These are phyloP conservation scores for Amorpha juglandis DNA, from an alignment of 2,888 invertebrate genomes.

Conservation along the genomic window DNA sequence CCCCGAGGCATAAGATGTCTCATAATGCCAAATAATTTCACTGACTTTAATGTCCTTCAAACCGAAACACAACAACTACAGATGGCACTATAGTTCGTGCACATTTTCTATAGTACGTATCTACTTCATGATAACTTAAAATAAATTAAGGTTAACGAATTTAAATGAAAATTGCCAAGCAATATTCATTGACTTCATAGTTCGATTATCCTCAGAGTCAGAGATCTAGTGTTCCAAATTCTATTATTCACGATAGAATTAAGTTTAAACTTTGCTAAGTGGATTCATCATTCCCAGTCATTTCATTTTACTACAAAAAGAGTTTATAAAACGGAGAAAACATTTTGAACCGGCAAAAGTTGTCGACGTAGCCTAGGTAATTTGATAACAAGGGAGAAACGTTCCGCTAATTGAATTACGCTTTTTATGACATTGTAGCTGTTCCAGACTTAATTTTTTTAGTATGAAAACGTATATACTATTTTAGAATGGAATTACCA, in stretches of 20 bases:
- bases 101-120: too few species aligned
- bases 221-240: background rate
- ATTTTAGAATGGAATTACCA: background rate
- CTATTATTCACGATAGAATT: background rate
- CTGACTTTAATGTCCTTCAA: too few species aligned
- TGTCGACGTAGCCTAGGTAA: slow-evolving; percentile 26
- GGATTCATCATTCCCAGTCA: background rate
- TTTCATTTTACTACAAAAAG: slow-evolving; percentile 13
- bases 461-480: slow-evolving; percentile 1
- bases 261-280: slow-evolving; percentile 2
- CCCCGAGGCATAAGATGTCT: too few species aligned
- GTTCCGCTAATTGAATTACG: slow-evolving; percentile 29
- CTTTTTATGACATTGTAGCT: slow-evolving; percentile 19
- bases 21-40: too few species aligned
- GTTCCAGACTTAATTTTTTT: background rate
- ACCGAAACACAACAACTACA: too few species aligned
- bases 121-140: too few species aligned
- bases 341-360: slow-evolving; percentile 8
- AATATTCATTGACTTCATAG: background rate
- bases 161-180: background rate
- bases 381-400: slow-evolving; percentile 31
- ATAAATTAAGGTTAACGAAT: background rate
- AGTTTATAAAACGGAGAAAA: slow-evolving; percentile 23
- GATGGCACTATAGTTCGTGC: too few species aligned
- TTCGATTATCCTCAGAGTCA: background rate